phyloP scores from a whole-genome alignment of 1,140 invertebrate species.

The Trachymyrmex septentrionalis region DNA sequence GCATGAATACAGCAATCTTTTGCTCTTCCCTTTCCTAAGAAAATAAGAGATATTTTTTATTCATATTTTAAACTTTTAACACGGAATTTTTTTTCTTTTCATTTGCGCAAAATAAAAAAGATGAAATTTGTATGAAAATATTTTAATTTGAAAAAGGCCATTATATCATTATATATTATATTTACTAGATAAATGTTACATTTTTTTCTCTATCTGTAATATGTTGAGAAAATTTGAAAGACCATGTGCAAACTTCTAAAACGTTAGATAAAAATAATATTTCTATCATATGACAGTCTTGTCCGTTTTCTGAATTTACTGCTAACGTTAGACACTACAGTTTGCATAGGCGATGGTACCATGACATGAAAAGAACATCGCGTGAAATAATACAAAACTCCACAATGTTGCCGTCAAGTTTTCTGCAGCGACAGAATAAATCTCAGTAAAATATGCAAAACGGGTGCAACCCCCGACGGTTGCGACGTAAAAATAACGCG shows the following conservation, averaged over 20 bases:
- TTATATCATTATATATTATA: not conserved
- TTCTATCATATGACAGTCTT: not conserved
- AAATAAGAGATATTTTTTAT: not conserved
- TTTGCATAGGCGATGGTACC: not conserved
- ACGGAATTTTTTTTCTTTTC: not conserved
- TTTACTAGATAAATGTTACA: not conserved
- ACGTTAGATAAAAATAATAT: constrained; percentile 3
- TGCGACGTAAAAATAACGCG: constrained; percentile 19
- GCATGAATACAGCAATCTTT: not conserved
- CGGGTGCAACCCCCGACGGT: not conserved
- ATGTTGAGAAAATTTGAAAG: not conserved
- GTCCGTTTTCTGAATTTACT: not conserved
- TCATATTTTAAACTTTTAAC: not conserved
- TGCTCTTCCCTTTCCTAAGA: no score
- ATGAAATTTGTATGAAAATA: not conserved
- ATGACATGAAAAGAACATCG: constrained; percentile 18
- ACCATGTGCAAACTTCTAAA: not conserved
- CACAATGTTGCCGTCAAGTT: constrained; percentile 22
- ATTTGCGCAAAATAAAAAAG: not conserved
- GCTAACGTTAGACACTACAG: not conserved
- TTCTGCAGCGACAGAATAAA: constrained; percentile 25
- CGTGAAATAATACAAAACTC: constrained; percentile 39
- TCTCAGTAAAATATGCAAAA: constrained; percentile 34
- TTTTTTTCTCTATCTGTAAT: not conserved
- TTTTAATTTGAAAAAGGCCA: not conserved